Percentiles rank a stretch among this genome's conserved stretches.
phyloP scores from a whole-genome alignment of 2,888 invertebrate genomes.

The Anarsia innoxiella region DNA sequence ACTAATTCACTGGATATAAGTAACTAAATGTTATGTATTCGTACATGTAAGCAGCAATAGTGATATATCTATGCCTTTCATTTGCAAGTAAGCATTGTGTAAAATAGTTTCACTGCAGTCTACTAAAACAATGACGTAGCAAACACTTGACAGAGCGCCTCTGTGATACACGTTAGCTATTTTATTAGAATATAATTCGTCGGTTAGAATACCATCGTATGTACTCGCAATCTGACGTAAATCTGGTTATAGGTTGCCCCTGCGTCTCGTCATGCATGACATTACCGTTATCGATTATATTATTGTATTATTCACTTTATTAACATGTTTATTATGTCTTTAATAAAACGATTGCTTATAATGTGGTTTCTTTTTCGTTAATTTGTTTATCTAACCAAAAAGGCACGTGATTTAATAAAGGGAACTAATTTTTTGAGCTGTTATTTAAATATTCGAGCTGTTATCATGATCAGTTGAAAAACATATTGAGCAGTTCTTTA shows the following conservation, averaged over 20 bases:
- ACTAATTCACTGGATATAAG: too few species aligned
- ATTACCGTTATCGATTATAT: constrained; percentile 26
- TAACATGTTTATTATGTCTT: constrained; percentile 74
- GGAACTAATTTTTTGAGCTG: too few species aligned
- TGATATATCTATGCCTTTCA: constrained; percentile 1
- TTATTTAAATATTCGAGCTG: too few species aligned
- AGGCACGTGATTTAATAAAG: too few species aligned
- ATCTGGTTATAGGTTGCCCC: constrained; percentile 44
- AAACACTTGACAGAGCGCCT: constrained; percentile 48
- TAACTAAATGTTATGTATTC: too few species aligned
- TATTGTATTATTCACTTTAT: constrained; percentile 73
- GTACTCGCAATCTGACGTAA: constrained; percentile 42
- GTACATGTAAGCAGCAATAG: constrained; percentile 1
- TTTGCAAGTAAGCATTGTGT: constrained; percentile 2
- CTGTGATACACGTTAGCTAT: constrained; percentile 63
- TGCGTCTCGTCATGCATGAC: constrained; percentile 48
- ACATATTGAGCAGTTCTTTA: too few species aligned
- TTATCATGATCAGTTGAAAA: too few species aligned
- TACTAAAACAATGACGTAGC: constrained; percentile 31
- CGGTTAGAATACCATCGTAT: constrained; percentile 36
- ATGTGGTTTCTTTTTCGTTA: constrained; percentile 35
- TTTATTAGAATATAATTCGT: constrained; percentile 47
- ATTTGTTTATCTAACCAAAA: too few species aligned
- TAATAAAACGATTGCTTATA: constrained; percentile 72
- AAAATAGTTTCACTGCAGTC: constrained; percentile 4